Base-by-base conservation (phyloP, 2,888 invertebrate species). In the Trachelus iudaicus region DNA sequence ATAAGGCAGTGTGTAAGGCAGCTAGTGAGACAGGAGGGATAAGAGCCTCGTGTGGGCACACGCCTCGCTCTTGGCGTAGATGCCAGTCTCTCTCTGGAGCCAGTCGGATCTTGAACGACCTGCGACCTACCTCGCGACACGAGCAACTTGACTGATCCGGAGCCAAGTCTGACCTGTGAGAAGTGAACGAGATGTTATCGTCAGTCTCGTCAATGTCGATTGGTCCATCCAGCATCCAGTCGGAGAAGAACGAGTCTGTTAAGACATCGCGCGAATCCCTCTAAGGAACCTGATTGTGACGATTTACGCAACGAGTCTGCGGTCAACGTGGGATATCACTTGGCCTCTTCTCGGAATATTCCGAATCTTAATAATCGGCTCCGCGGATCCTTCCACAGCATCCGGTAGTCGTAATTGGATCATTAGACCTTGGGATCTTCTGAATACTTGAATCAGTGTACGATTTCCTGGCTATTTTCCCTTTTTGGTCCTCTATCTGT, bases 31-130 rank as follows among this genome's bases (percentile, higher is more conserved):
- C 56, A 56, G 34, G 71, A 71, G 33, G 71, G 71, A 71, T 71
- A 71, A 31, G 71, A 34, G 33, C 23, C 31, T 71, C 31, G 71
- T 34, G 71, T 34, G 71, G 34, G 34, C 71, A 34, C 71, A 71
- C 71, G 71, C 71, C 71, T 71, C 71, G 71, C 71, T 71, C 71
- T 71, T 56, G 9, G 56, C 56, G 56, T 56, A 56, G 56, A 56
- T 56, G 56, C 56, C 71, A 71, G 71, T 34, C 71, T 71, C 71
- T 71, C 71, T 31, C 31, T 31, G 81, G 82, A 81, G 84, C 82
- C 84, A 80, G 81, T 82, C 82, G 80, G 81, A 80, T 80, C 81
- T 81, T 79, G 77, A 78, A 82, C 82, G 83, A 85, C 81, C 83
- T 79, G 82, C 78, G 81, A 78, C 82, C 81, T 79, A 76, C 77